Evolutionary conservation across 2,113 vertebrate species (phyloP).

Genomic region (Phaethornis superciliosus): DNA sequence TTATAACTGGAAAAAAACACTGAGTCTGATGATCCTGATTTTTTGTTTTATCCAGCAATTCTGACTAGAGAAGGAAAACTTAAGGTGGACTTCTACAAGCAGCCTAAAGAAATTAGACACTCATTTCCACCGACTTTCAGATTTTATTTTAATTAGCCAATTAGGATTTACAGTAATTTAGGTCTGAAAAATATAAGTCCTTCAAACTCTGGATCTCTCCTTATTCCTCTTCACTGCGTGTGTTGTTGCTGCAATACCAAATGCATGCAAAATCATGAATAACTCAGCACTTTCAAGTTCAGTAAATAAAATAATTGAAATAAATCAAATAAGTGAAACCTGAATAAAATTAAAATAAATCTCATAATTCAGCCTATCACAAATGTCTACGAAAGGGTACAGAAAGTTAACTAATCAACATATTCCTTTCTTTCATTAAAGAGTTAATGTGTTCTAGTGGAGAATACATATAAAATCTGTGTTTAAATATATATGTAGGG

Average conservation of each 20-base stretch:
- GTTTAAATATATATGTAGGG: not conserved
- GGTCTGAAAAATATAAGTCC: not conserved
- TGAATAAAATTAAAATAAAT: not conserved
- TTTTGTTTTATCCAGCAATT: not conserved
- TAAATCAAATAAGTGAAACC: not conserved
- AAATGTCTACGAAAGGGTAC: not conserved
- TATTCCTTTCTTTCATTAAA: not conserved
- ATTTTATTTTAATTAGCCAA: not conserved
- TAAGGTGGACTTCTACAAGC: not conserved
- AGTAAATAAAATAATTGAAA: not conserved
- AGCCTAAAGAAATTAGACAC: not conserved
- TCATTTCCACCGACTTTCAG: not conserved
- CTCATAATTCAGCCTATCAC: not conserved
- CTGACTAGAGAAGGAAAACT: not conserved
- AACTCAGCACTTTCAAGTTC: not conserved
- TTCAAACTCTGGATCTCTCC: not conserved
- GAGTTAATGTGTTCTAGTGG: not conserved
- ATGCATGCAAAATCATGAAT: not conserved
- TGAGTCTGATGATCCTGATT: not conserved
- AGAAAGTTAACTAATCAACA: not conserved
- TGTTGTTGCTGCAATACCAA: not conserved
- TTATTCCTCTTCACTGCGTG: not conserved
- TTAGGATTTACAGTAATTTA: not conserved
- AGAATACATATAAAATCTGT: not conserved
- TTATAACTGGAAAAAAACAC: not conserved